Evolutionary conservation across 2,888 invertebrate genomes (phyloP).

Genomic region (Caenorhabditis sp.): DNA sequence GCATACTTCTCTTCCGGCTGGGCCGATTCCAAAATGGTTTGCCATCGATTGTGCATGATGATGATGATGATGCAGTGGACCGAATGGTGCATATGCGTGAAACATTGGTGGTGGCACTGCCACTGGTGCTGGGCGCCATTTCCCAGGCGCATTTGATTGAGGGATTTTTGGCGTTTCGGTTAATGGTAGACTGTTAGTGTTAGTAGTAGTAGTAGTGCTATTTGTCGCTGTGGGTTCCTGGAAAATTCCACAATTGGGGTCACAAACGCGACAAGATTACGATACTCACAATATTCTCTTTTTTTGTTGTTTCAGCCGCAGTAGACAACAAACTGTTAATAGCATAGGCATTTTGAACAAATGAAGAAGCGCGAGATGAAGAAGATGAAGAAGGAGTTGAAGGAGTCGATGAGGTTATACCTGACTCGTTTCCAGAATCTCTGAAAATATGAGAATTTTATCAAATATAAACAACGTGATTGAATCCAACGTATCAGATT

Average conservation of each 20-base stretch:
- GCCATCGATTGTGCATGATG: too few species aligned
- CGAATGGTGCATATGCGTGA: neutral
- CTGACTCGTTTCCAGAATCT: slow-evolving; percentile 20
- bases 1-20: slow-evolving; percentile 28
- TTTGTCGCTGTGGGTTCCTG: too few species aligned
- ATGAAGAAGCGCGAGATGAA: neutral
- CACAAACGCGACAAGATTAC: too few species aligned
- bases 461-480: neutral
- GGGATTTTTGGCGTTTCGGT: too few species aligned
- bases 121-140: slow-evolving; percentile 1
- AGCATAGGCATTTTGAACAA: slow-evolving; percentile 7
- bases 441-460: neutral
- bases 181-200: too few species aligned
- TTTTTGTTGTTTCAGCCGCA: neutral
- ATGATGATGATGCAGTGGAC: neutral
- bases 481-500: too few species aligned
- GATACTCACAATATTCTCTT: neutral
- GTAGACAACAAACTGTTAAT: slow-evolving; percentile 15
- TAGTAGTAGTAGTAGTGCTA: too few species aligned
- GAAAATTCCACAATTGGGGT: too few species aligned
- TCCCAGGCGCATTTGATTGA: too few species aligned
- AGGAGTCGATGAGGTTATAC: neutral
- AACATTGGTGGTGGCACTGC: neutral
- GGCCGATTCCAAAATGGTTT: neutral
- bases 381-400: slow-evolving; percentile 2